These are phyloP conservation scores for Leptosomus discolor DNA, from an alignment of 2,113 vertebrate species.

Conservation along the genomic window DNA sequence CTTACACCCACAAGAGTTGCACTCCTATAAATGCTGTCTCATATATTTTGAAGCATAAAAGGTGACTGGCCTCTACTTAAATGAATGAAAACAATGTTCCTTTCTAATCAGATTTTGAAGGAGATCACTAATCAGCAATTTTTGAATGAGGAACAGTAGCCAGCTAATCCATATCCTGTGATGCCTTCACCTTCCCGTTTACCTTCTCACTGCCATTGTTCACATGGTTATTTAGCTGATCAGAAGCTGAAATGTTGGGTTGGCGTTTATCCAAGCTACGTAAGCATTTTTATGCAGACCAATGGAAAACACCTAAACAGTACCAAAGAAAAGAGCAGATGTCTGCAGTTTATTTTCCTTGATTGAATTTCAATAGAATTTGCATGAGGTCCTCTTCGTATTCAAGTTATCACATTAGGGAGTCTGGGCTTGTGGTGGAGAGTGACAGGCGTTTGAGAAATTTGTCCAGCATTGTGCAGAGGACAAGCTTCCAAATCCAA, in stretches of 20 bases:
- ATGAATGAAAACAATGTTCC: conserved; percentile 26
- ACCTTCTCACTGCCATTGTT: conserved; percentile 19
- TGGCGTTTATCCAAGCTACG: conserved; percentile 36
- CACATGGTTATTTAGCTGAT: conserved; percentile 27
- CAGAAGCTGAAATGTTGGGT: conserved; percentile 12
- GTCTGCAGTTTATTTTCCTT: conserved; percentile 65
- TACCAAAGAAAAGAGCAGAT: conserved; percentile 53
- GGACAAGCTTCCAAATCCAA: background rate
- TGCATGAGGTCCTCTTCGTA: conserved; percentile 51
- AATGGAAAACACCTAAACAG: conserved; percentile 42
- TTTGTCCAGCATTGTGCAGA: background rate
- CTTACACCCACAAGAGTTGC: background rate
- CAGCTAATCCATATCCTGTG: conserved; percentile 16
- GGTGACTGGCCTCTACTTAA: background rate
- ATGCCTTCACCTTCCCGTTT: conserved; percentile 39
- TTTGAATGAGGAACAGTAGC: conserved; percentile 19
- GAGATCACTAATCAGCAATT: conserved; percentile 35
- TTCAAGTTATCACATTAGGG: conserved; percentile 58
- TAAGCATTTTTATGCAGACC: conserved; percentile 47
- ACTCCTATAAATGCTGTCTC: background rate
- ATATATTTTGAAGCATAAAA: conserved; percentile 5
- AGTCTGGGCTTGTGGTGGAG: conserved; percentile 7
- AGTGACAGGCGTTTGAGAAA: background rate
- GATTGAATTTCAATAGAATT: conserved; percentile 67
- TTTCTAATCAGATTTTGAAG: conserved; percentile 40